Evolutionary conservation across 2,797 vertebrate genomes (phyloP), one percentile per base, ranked within the genome.

Genomic region (Psittacula echo): DNA sequence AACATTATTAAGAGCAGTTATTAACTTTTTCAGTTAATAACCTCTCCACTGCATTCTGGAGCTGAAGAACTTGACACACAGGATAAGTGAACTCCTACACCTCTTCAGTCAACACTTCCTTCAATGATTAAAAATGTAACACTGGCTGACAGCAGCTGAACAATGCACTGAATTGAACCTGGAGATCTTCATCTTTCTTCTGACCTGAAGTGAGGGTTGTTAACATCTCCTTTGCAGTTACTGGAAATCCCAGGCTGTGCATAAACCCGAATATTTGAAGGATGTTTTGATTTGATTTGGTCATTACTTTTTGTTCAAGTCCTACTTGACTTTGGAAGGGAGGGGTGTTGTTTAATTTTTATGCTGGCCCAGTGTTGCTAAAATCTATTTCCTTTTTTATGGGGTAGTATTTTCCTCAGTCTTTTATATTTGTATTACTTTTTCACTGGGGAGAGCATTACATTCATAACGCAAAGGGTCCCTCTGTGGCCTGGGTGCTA

Each of bases 121-220:
- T 89, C 72, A 34, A 0, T 82, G 75, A 90, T 93, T 89, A 92
- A 92, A 96, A 92, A 91, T 88, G 71, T 72, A 88, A n/a, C 41
- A 16, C 16, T 56, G 70, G 27, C 67, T 75, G 72, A 90, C 89
- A 87, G 44, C 54, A 80, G 60, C 50, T 72, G 71, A 86, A 70
- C 84, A 81, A 60, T 80, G 64, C 41, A 12, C 15, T 39, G 65
- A 65, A 20, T 54, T 80, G 51, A 41, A 26, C 84, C 70, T 88
- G 54, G 16, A 97, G 44, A 60, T 81, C 19, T 11, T 84, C 0
- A 1, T 85, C 56, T 78, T 95, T 77, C 65, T 76, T 89, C 30
- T 64, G 85, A 80, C 62, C 44, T 67, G 82, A 81, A 85, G 48
- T 74, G 29, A 85, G 29, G 37, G 22, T 27, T 84, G 26, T 60